Conservation (phyloP, 2,113 vertebrate species). For the Callorhinus ursinus region DNA sequence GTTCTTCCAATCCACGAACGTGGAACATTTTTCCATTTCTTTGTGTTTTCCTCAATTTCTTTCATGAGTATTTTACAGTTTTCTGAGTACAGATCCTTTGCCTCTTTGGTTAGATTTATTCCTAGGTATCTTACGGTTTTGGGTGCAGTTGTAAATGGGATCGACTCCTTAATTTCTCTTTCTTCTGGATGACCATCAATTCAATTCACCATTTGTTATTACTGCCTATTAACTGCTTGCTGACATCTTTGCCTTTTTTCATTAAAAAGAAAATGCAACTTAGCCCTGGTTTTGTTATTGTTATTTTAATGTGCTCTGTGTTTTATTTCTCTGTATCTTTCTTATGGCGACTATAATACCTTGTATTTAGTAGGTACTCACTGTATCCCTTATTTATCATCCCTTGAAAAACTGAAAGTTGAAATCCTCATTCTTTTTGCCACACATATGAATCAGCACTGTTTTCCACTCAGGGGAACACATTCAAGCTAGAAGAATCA, state of each 20-base stretch:
- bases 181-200: neutral
- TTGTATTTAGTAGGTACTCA: neutral
- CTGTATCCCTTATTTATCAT: neutral
- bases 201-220: neutral
- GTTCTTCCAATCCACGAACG: too few species aligned
- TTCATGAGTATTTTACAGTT: too few species aligned
- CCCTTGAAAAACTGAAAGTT: neutral
- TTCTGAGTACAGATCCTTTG: too few species aligned
- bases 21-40: too few species aligned
- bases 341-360: neutral
- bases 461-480: neutral
- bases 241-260: slow-evolving; percentile 3
- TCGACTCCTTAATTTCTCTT: too few species aligned
- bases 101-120: too few species aligned
- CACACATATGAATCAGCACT: neutral
- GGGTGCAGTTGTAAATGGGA: too few species aligned
- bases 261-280: neutral
- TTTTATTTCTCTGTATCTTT: slow-evolving; percentile 20
- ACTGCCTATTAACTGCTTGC: neutral
- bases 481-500: neutral
- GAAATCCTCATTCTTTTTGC: neutral
- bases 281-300: slow-evolving; percentile 1
- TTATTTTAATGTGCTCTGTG: neutral
- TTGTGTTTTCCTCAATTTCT: too few species aligned
- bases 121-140: too few species aligned